Base-by-base conservation (phyloP, 2,113 vertebrate genomes). In the Corythoichthys haematopterus region DNA sequence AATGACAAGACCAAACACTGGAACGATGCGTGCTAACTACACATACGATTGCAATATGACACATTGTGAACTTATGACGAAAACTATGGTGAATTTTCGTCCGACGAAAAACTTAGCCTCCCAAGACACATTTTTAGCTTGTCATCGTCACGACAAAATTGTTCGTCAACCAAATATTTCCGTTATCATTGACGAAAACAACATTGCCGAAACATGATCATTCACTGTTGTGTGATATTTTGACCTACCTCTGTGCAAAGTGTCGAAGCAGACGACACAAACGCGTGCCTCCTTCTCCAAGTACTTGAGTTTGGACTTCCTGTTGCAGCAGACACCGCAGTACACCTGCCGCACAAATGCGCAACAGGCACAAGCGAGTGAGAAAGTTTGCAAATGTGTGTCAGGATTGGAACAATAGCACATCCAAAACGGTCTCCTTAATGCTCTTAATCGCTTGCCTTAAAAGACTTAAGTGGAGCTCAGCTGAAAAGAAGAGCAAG, bases 251-350 rank as follows among this genome's bases (percentile, higher is more conserved):
- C 87, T 94, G 84, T 90, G 93, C 80, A 99, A 95, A 60, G 87
- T 81, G 33, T 93, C 90, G 37, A 93, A 95, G 89, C 97, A 99
- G 84, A 91, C 55, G 78, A 93, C 86, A 75, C 97, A 99, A 50
- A 99, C 95, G 71, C 96, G 94, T 69, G 96, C 96, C 88, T 98
- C 97, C 77, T 97, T 98, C 52, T 97, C 96, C 89, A 98, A 76
- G 80, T 97, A 99, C 6, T 94, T 94, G 3, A 99, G 91, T 77
- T 94, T 95, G 87, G 93, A 95, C 82, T 93, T 98, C 65, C 91
- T 91, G 87, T 91, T 97, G 89, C 97, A 99, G 90, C 96, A 99
- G 60, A 81, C 82, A 6, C 93, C 91, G 80, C 97, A 99, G 87
- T 95, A 99, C 4, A 98, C 95, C 97, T 99, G 87, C 51, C 80